Percentiles rank a stretch among this genome's conserved stretches.
Conservation (phyloP, 2,888 invertebrate species). For the Sclerodermus sp. region DNA sequence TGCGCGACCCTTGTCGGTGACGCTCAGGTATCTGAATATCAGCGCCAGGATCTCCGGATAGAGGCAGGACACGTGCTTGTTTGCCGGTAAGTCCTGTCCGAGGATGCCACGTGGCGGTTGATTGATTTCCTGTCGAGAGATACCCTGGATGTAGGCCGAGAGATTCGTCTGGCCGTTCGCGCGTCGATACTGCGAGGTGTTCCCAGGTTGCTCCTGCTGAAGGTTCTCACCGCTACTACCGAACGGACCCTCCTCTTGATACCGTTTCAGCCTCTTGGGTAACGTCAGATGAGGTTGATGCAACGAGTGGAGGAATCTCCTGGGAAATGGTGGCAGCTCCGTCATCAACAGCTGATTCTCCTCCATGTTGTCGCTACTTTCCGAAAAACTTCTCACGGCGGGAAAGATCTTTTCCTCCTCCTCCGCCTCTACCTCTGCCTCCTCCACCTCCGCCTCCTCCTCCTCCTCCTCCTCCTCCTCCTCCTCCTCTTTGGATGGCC, state of each 20-base stretch:
- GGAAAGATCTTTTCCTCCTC: not conserved
- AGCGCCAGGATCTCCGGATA: slow-evolving; percentile 92
- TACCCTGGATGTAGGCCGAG: slow-evolving; percentile 34
- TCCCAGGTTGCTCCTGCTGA: slow-evolving; percentile 8
- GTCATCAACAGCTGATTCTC: slow-evolving; percentile 64
- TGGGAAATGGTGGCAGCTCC: slow-evolving; percentile 61
- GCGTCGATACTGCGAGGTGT: slow-evolving; percentile 54
- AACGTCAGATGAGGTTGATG: slow-evolving; percentile 56
- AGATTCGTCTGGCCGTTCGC: slow-evolving; percentile 60
- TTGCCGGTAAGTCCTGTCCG: slow-evolving; percentile 20
- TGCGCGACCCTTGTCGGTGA: slow-evolving; percentile 85
- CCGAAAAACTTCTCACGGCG: no score
- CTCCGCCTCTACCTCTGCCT: slow-evolving; percentile 1
- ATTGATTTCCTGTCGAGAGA: slow-evolving; percentile 24
- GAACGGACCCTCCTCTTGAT: slow-evolving; percentile 25
- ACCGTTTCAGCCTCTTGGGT: slow-evolving; percentile 30
- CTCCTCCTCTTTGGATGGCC: not conserved
- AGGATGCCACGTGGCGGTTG: slow-evolving; percentile 3
- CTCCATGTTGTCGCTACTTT: slow-evolving; percentile 55
- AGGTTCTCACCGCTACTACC: slow-evolving; percentile 35
- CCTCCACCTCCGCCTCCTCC: not conserved
- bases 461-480: slow-evolving; percentile 1
- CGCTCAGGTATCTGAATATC: slow-evolving; percentile 87
- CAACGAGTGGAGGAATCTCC: slow-evolving; percentile 40
- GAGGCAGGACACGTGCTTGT: slow-evolving; percentile 76